Evolutionary conservation across 2,797 vertebrate genomes (phyloP).

Genomic region (Cossypha polioptera): DNA sequence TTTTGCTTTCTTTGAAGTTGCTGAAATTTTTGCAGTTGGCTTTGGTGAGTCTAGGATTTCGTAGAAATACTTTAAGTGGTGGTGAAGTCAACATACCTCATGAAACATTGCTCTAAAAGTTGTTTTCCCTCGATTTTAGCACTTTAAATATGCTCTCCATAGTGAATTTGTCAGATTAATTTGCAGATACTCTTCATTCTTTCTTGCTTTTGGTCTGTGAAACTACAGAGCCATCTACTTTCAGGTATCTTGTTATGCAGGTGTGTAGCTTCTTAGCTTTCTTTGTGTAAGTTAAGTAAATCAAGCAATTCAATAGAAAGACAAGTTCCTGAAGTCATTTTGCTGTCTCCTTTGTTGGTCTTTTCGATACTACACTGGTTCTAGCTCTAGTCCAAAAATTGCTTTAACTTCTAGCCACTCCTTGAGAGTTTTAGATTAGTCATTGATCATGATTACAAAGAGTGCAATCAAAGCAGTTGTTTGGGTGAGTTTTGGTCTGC

Average conservation of each 20-base stretch:
- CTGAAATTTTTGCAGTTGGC: neutral
- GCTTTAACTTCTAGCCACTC: neutral
- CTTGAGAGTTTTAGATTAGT: neutral
- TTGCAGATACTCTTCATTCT: neutral
- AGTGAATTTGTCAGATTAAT: neutral
- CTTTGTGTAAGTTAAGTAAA: neutral
- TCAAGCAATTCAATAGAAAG: neutral
- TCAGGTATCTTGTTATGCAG: neutral
- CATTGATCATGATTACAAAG: neutral
- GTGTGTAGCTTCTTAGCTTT: neutral
- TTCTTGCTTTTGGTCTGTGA: neutral
- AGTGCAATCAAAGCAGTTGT: neutral
- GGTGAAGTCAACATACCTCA: neutral
- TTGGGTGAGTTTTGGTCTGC: neutral
- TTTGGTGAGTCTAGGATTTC: slow-evolving; percentile 17
- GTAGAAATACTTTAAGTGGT: neutral
- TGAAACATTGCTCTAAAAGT: neutral
- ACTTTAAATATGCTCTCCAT: neutral
- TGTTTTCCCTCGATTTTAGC: neutral
- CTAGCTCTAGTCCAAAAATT: neutral
- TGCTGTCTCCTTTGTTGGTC: neutral
- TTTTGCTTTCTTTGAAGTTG: slow-evolving; percentile 30
- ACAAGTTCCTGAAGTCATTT: neutral
- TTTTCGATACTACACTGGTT: neutral
- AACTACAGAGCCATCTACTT: neutral